Evolutionary conservation across 1,140 invertebrate species (phyloP).

Genomic region (Coptotermes formosanus): DNA sequence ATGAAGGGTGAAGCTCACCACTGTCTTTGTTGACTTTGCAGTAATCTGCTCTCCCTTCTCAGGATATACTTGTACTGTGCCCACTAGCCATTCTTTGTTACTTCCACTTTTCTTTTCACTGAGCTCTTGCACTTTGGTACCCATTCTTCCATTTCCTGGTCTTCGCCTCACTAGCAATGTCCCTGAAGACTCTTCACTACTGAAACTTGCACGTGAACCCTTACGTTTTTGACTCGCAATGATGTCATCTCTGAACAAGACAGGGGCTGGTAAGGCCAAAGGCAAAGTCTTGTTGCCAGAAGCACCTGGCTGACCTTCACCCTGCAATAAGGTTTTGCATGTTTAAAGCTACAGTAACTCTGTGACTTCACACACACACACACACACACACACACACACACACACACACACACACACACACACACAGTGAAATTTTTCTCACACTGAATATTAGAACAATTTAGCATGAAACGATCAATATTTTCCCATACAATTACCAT

Average conservation of each 20-base stretch:
- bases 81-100: background rate
- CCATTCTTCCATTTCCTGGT: background rate
- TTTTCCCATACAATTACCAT: too few relatives aligned
- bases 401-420: too few relatives aligned
- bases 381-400: too few relatives aligned
- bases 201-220: background rate
- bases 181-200: background rate
- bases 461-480: too few relatives aligned
- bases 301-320: background rate
- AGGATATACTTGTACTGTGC: background rate
- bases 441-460: too few relatives aligned
- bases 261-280: slow-evolving; percentile 23
- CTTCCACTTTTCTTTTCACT: background rate
- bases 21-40: background rate
- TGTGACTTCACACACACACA: too few relatives aligned
- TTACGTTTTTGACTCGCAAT: background rate
- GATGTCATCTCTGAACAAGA: slow-evolving; percentile 36
- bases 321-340: background rate
- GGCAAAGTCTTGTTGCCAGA: background rate
- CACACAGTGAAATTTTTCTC: too few relatives aligned
- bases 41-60: background rate
- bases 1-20: background rate
- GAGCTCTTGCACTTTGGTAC: background rate
- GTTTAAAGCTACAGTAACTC: too few relatives aligned
- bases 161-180: slow-evolving; percentile 29